These are phyloP conservation scores for Linurgus olivaceus DNA, from an alignment of 2,797 vertebrate species.

Conservation along the genomic window DNA sequence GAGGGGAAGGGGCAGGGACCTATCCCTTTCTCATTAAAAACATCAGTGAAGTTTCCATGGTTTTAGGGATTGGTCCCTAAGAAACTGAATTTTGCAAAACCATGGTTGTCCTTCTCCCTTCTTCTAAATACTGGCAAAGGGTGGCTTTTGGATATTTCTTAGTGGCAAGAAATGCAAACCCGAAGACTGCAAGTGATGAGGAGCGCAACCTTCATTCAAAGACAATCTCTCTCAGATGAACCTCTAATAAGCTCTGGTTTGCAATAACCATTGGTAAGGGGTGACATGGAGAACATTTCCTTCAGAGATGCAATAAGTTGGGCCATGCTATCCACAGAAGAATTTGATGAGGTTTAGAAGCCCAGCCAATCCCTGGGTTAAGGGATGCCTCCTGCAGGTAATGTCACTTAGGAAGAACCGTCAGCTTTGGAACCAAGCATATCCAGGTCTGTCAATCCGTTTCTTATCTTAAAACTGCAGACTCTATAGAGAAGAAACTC, in stretches of 20 bases:
- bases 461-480: background rate
- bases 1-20: background rate
- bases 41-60: background rate
- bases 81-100: background rate
- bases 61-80: background rate
- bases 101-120: background rate
- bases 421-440: background rate
- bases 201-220: background rate
- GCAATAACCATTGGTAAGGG: background rate
- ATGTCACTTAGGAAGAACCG: background rate
- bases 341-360: background rate
- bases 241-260: background rate
- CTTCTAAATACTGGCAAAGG: background rate
- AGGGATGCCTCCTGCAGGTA: background rate
- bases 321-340: background rate
- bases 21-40: background rate
- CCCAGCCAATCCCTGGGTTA: background rate
- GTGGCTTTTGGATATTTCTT: background rate
- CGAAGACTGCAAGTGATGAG: background rate
- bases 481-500: background rate
- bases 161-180: background rate
- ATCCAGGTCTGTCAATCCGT: background rate
- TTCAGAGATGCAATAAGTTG: background rate
- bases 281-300: background rate
- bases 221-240: background rate